phyloP scores from a whole-genome alignment of 2,113 vertebrate genomes.

The Gila orcuttii region DNA sequence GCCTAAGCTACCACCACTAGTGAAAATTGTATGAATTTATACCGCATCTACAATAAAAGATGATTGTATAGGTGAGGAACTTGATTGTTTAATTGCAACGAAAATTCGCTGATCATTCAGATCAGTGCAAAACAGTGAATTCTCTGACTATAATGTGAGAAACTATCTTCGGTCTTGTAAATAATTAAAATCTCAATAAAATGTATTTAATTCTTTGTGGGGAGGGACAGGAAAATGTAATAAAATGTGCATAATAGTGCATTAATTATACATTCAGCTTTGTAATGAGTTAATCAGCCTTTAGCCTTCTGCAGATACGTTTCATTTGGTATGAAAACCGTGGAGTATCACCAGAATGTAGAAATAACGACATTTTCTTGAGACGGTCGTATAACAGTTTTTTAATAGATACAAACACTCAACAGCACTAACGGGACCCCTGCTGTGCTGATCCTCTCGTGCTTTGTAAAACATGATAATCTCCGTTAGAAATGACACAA shows the following conservation, averaged over 20 bases:
- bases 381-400: neutral
- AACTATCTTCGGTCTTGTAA: slow-evolving; percentile 69
- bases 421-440: slow-evolving; percentile 19
- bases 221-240: slow-evolving; percentile 74
- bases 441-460: neutral
- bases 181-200: slow-evolving; percentile 78
- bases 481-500: neutral
- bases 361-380: slow-evolving; percentile 12
- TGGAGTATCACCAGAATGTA: neutral
- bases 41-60: neutral
- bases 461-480: neutral
- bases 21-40: neutral
- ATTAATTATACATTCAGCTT: slow-evolving; percentile 79
- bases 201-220: slow-evolving; percentile 75
- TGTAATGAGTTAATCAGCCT: slow-evolving; percentile 75
- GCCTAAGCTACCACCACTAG: neutral
- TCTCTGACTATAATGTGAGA: slow-evolving; percentile 26
- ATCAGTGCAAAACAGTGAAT: slow-evolving; percentile 4
- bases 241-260: slow-evolving; percentile 78
- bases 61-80: neutral
- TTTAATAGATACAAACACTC: slow-evolving; percentile 44
- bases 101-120: neutral
- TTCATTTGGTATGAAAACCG: slow-evolving; percentile 53
- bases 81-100: neutral
- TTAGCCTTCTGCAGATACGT: slow-evolving; percentile 44